phyloP scores from a whole-genome alignment of 1,140 invertebrate species.

The Paraescarpia echinospica region DNA sequence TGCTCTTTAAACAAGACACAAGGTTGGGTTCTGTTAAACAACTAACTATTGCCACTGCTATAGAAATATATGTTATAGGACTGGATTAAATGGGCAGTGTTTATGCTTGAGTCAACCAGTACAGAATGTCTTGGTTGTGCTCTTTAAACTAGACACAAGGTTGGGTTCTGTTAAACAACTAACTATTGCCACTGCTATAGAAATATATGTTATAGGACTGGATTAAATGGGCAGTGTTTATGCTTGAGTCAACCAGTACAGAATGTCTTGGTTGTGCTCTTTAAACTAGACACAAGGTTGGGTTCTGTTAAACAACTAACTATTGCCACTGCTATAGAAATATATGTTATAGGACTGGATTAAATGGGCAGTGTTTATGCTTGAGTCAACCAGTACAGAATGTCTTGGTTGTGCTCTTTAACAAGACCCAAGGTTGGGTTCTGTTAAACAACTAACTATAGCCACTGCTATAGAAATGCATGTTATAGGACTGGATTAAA shows the following conservation, averaged over 20 bases:
- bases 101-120: too few relatives aligned
- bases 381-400: too few relatives aligned
- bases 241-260: too few relatives aligned
- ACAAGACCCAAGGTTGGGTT: background rate
- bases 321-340: background rate
- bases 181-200: background rate
- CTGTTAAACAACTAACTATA: background rate
- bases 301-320: background rate
- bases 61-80: background rate
- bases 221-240: background rate
- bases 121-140: too few relatives aligned
- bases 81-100: background rate
- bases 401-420: background rate
- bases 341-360: background rate
- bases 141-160: background rate
- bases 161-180: background rate
- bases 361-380: background rate
- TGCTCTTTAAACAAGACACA: background rate
- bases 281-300: background rate
- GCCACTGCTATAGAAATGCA: background rate
- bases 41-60: background rate
- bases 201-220: background rate
- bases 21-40: background rate
- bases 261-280: too few relatives aligned
- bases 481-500: background rate